Base-by-base conservation (phyloP, 2,797 vertebrate species). In the Channa striata region DNA sequence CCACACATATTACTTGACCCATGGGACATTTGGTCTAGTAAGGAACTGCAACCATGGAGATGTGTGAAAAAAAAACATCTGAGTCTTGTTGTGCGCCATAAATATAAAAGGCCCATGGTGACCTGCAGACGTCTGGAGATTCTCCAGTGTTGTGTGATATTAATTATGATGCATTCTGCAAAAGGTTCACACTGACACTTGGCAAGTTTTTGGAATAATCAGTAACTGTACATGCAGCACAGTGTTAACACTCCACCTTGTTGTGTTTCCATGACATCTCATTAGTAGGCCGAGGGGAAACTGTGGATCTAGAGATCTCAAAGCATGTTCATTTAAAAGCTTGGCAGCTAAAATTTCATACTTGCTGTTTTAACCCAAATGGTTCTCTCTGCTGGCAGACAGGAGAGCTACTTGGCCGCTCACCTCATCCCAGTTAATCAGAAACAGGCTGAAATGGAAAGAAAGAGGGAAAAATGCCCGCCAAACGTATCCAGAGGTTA, bases 371-470 rank as follows among this genome's bases (percentile, higher is more conserved):
- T 70, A 82, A 85, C 76, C 65, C 78, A 74, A 87, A 72, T 30
- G 36, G 65, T 62, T 86, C 37, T 51, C 73, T 82, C 63, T 64
- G 49, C 44, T 91, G 92, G 89, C 87, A 91, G 78, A 77, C 72
- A 17, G 59, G 43, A 62, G 54, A 56, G 74, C 59, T 40, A 59
- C 78, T 86, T 92, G 90, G 90, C 90, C 52, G 73, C 64, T 86
- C 79, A 74, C 59, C 72, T 86, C 80, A 30, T 61, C 70, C 64
- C 71, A 81, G 68, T 86, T 89, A 93, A 94, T 92, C 78, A 87
- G 86, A 91, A 87, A 77, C 91, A 93, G 92, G 84, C 75, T 68
- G 50, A 84, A 82, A 80, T 86, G 77, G 78, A 91, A 72, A 83
- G 59, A 77, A 23, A 74, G 61, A 30, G 25, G 25, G 25, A 73